These are phyloP conservation scores for Copidosoma floridanum DNA, from an alignment of 1,140 invertebrate species.

Conservation along the genomic window DNA sequence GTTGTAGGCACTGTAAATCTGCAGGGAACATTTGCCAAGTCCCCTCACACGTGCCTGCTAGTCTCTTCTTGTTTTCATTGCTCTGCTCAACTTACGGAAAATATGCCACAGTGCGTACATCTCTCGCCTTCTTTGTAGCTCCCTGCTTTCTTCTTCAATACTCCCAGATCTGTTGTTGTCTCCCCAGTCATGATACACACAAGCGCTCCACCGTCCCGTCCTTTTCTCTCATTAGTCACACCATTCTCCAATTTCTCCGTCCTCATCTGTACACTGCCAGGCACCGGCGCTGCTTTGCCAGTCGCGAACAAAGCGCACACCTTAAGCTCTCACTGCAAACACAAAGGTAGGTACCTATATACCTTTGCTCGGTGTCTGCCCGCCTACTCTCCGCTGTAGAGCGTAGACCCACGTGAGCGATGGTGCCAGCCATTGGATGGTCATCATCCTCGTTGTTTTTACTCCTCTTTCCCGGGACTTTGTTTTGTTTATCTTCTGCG, in stretches of 20 bases:
- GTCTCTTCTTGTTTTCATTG: slow-evolving; percentile 10
- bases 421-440: too few species aligned
- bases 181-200: background rate
- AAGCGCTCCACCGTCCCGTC: background rate
- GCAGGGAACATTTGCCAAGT: too few species aligned
- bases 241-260: slow-evolving; percentile 9
- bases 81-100: background rate
- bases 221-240: slow-evolving; percentile 21
- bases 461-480: too few species aligned
- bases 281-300: background rate
- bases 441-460: too few species aligned
- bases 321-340: too few species aligned
- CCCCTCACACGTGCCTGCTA: too few species aligned
- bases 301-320: slow-evolving; percentile 1
- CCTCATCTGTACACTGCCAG: background rate
- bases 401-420: too few species aligned
- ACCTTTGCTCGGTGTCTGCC: too few species aligned
- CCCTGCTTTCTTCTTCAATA: background rate
- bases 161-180: background rate
- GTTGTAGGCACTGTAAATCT: too few species aligned
- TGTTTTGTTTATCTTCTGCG: too few species aligned
- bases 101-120: background rate
- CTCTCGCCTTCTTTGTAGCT: slow-evolving; percentile 13
- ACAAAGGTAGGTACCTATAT: too few species aligned
- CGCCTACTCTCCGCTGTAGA: too few species aligned